Evolutionary conservation across 2,797 vertebrate genomes (phyloP), one percentile per base, ranked within the genome.

Genomic region (Lerista edwardsae): DNA sequence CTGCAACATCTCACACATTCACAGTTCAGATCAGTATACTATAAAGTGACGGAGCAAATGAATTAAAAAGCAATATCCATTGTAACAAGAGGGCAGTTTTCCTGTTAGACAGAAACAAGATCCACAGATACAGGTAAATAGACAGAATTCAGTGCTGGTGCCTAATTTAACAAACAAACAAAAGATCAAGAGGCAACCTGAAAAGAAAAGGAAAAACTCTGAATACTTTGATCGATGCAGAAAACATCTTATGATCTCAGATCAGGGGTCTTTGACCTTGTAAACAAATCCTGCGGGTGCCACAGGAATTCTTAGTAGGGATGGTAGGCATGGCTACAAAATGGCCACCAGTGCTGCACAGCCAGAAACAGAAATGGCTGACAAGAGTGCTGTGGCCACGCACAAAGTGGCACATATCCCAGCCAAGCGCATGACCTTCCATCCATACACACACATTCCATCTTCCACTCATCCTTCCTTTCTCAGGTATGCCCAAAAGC

Each of bases 41-140:
- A 87, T 91, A 94, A 94, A 91, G 31, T 81, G 6, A 89, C 21
- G 57, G 82, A 88, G 67, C 27, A 93, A 95, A 91, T 87, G 79
- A 27, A 72, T 83, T 85, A 72, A 92, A 91, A 93, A 79, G 68
- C 61, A 65, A 91, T 78, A 86, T 51, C 47, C 55, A 76, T 87
- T 72, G 71, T 68, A 88, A 89, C 81, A 89, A 94, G 92, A 90
- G 31, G 80, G 51, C 82, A 64, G 67, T 41, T 87, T 92, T 92
- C 91, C 92, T 85, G 21, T 90, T 88, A 31, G 21, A 79, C 84
- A 23, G 79, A 79, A 87, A 80, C 47, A 3, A 87, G 57, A 79
- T 77, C 25, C 57, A 75, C 36, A 81, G 0, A 17, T 31, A 11
- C 39, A 17, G 44, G 79, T 81, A 64, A 76, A 1, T 39, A n/a